Evolutionary conservation across 23 tunicate species (phyloP).

Genomic region (Trididemnum miniatum): DNA sequence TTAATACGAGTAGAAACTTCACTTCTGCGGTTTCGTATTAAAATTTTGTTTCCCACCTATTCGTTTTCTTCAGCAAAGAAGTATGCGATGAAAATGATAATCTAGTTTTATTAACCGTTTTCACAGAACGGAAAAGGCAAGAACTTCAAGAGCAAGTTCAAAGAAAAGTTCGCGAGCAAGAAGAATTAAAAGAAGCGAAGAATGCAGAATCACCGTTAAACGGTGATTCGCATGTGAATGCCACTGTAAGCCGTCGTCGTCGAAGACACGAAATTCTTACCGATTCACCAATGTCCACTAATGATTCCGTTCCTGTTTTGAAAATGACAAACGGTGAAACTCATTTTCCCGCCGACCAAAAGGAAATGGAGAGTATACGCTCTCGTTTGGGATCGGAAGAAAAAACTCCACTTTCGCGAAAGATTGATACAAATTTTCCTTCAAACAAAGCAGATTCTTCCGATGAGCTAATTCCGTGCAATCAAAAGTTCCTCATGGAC

Average conservation of each 20-base stretch:
- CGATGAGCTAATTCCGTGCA: constrained; percentile 47
- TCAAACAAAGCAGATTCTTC: constrained; percentile 12
- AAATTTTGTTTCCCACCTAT: too few relatives aligned
- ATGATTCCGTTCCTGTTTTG: constrained; percentile 31
- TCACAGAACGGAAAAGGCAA: constrained; percentile 13
- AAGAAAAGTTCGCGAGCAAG: neutral
- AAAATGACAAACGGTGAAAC: constrained; percentile 41
- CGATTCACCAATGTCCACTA: neutral
- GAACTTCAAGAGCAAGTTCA: constrained; percentile 26
- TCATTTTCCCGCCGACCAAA: constrained; percentile 35
- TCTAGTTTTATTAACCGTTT: too few relatives aligned
- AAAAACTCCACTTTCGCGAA: neutral
- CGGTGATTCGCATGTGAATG: neutral
- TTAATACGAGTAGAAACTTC: too few relatives aligned
- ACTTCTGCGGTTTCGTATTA: too few relatives aligned
- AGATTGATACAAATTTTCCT: neutral
- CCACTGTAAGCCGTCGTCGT: constrained; percentile 2
- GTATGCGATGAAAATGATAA: too few relatives aligned
- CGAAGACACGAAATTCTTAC: neutral
- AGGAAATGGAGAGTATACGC: neutral
- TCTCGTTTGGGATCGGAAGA: neutral
- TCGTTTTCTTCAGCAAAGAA: too few relatives aligned
- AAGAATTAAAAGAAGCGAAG: neutral
- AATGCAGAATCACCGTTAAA: neutral
- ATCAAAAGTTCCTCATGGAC: constrained; percentile 85